Conservation (phyloP, 2,888 invertebrate genomes). For the Agonum fuliginosum region DNA sequence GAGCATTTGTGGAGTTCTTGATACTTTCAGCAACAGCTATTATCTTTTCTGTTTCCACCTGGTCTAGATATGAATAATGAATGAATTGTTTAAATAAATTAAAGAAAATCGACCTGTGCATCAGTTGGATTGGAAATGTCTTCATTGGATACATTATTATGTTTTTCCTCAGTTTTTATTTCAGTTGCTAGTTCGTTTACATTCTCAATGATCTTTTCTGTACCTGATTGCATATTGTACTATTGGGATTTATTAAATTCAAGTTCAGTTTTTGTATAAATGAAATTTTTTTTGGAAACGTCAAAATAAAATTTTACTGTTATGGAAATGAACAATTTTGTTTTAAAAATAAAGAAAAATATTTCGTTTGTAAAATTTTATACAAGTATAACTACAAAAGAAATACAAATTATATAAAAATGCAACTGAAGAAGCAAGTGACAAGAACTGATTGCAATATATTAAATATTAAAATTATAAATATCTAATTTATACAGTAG, state of each 20-base stretch:
- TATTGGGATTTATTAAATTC: constrained; percentile 35
- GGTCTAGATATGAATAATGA: constrained; percentile 38
- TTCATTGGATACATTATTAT: background rate
- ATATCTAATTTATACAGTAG: constrained; percentile 2
- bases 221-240: constrained; percentile 35
- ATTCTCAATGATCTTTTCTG: background rate
- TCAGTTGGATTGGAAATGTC: background rate
- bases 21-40: background rate
- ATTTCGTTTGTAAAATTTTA: constrained; percentile 39
- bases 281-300: constrained; percentile 14
- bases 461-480: constrained; percentile 39
- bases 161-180: constrained; percentile 8
- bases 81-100: background rate
- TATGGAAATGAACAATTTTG: constrained; percentile 1
- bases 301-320: constrained; percentile 21
- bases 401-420: constrained; percentile 41
- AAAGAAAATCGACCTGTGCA: constrained; percentile 31
- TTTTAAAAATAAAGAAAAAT: constrained; percentile 20
- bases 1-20: background rate
- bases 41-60: constrained; percentile 35
- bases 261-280: constrained; percentile 36
- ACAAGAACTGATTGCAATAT: constrained; percentile 28
- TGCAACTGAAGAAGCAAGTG: constrained; percentile 11
- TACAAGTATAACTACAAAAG: constrained; percentile 34
- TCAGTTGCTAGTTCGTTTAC: background rate